phyloP scores from a whole-genome alignment of 2,113 vertebrate species.

The Sialia sialis region DNA sequence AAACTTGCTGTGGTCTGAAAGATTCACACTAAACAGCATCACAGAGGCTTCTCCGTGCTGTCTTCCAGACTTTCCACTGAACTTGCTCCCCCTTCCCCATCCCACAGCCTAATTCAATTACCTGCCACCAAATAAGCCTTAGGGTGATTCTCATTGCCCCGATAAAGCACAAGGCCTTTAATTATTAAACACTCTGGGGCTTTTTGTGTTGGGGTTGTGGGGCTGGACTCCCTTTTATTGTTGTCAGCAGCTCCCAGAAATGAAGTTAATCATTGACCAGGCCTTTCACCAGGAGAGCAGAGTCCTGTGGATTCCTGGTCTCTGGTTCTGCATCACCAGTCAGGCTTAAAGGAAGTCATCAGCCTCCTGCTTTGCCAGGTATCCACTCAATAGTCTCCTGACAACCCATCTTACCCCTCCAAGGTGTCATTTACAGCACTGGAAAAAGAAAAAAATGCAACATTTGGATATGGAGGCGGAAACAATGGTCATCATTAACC shows the following conservation, averaged over 20 bases:
- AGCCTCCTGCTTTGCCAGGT: neutral
- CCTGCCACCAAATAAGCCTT: neutral
- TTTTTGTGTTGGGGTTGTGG: conserved; percentile 9
- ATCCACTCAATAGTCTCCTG: neutral
- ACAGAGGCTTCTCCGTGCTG: neutral
- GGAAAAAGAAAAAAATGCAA: neutral
- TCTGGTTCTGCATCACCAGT: conserved; percentile 10
- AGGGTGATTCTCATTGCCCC: conserved; percentile 5
- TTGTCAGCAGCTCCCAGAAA: conserved; percentile 35
- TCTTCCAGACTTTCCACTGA: neutral
- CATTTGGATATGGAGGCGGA: neutral
- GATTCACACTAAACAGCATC: neutral
- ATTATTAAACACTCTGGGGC: conserved; percentile 58
- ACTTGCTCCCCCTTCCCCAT: neutral
- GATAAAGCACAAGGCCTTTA: conserved; percentile 59
- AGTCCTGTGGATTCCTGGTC: neutral
- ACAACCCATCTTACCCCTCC: neutral
- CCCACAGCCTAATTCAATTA: conserved; percentile 52
- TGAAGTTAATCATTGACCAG: conserved; percentile 64
- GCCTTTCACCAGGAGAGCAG: conserved; percentile 10
- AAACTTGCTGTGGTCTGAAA: neutral
- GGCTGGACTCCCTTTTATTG: conserved; percentile 27
- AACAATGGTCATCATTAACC: neutral
- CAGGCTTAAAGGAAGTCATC: neutral
- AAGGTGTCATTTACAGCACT: neutral